These are phyloP conservation scores for Urophycis tenuis DNA, from an alignment of 2,797 vertebrate genomes.

Conservation along the genomic window DNA sequence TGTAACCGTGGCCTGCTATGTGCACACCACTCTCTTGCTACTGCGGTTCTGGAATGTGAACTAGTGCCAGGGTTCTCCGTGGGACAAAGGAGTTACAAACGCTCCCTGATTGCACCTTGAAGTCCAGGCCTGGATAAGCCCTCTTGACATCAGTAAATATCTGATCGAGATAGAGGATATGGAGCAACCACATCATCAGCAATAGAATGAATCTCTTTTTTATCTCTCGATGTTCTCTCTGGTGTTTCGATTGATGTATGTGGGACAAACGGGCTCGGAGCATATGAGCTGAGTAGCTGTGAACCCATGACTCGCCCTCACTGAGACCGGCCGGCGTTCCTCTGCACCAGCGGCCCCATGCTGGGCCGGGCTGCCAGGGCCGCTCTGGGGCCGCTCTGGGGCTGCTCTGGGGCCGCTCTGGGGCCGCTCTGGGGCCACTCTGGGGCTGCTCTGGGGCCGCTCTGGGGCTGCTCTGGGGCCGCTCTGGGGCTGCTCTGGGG, in stretches of 20 bases:
- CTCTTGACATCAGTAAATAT: not conserved
- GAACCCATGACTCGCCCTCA: not conserved
- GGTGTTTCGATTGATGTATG: not conserved
- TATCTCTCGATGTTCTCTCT: not conserved
- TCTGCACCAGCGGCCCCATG: not conserved
- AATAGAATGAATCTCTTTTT: no score
- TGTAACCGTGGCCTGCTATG: not conserved
- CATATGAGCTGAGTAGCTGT: not conserved
- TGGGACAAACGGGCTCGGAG: not conserved
- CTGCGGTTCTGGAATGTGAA: not conserved
- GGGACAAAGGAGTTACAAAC: constrained; percentile 19
- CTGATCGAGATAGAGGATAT: not conserved
- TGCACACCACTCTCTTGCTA: not conserved
- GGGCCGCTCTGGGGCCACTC: not conserved
- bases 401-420: not conserved
- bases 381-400: constrained; percentile 11
- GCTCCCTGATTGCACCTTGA: constrained; percentile 16
- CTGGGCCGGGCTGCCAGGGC: no score
- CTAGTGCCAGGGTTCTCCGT: constrained; percentile 2
- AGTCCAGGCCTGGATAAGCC: constrained; percentile 1
- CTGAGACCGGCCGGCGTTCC: not conserved
- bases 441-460: no score
- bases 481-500: not conserved
- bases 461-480: not conserved
- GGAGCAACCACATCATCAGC: no score